Evolutionary conservation across 2,113 vertebrate species (phyloP).

Genomic region (Ictalurus punctatus): DNA sequence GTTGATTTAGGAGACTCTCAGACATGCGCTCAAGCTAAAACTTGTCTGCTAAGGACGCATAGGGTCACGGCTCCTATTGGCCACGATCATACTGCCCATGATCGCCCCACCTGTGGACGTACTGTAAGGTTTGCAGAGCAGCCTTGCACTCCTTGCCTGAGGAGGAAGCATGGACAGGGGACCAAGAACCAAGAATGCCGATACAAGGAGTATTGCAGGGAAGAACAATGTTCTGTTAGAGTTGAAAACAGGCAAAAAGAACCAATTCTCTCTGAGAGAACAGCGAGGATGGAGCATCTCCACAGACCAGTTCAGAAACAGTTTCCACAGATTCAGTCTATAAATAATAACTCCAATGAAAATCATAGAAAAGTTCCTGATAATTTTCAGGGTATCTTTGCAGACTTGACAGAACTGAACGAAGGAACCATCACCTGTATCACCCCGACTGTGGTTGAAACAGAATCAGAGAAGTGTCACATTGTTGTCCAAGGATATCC

Average conservation of each 20-base stretch:
- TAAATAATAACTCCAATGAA: background rate
- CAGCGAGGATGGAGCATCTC: constrained; percentile 9
- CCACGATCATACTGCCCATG: background rate
- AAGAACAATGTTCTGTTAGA: constrained; percentile 29
- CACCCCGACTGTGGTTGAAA: constrained; percentile 69
- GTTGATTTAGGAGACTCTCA: background rate
- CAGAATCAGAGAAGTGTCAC: constrained; percentile 75
- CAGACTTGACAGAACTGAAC: background rate
- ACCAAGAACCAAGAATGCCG: constrained; percentile 64
- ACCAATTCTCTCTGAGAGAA: constrained; percentile 58
- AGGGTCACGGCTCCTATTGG: background rate
- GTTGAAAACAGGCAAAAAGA: constrained; percentile 63
- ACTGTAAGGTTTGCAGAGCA: constrained; percentile 69
- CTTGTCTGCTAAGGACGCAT: constrained; percentile 24
- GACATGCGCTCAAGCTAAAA: constrained; percentile 7
- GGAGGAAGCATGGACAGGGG: constrained; percentile 65
- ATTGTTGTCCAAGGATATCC: constrained; percentile 71
- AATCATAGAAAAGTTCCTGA: background rate
- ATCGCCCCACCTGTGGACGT: constrained; percentile 55
- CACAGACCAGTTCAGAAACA: constrained; percentile 5
- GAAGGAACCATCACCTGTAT: constrained; percentile 55
- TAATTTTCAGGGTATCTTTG: background rate
- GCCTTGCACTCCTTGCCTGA: constrained; percentile 70
- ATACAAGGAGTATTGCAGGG: constrained; percentile 77
- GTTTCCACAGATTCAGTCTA: background rate